Percentiles rank a stretch among this genome's conserved stretches.
Evolutionary conservation across 2,113 vertebrate genomes (phyloP).

Genomic region (Anguilla rostrata): DNA sequence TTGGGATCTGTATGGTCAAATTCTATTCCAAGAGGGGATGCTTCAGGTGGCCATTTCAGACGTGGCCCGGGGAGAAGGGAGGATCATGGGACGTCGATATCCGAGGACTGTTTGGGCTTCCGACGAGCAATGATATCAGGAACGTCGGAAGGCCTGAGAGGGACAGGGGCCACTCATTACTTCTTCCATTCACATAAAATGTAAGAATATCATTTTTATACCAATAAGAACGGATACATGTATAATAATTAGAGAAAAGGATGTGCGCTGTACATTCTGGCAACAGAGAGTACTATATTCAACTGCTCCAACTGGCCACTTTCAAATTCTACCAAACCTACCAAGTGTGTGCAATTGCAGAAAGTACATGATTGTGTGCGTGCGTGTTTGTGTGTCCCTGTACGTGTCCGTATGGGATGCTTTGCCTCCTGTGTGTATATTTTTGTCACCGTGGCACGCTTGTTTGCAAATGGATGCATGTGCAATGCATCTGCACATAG

Average conservation of each 20-base stretch:
- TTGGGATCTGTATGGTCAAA: background rate
- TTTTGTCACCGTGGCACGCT: background rate
- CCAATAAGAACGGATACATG: background rate
- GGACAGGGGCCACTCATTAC: slow-evolving; percentile 16
- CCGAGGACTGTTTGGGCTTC: slow-evolving; percentile 60
- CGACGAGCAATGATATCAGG: slow-evolving; percentile 65
- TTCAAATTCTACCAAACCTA: background rate
- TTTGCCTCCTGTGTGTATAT: slow-evolving; percentile 1
- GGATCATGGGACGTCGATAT: slow-evolving; percentile 60
- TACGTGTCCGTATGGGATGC: background rate
- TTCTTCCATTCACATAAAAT: background rate
- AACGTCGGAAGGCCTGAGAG: slow-evolving; percentile 66
- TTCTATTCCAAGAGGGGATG: background rate
- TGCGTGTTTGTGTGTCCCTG: background rate
- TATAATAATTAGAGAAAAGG: background rate
- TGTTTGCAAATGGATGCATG: slow-evolving; percentile 8
- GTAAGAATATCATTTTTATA: background rate
- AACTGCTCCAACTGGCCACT: background rate
- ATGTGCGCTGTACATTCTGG: no score
- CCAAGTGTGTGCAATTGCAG: no score
- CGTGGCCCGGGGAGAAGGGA: background rate
- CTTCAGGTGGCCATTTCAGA: background rate
- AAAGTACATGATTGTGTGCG: background rate
- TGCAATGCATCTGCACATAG: background rate
- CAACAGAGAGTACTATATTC: background rate